Percentiles rank a stretch among this genome's conserved stretches.
Evolutionary conservation across 2,113 vertebrate genomes (phyloP).

Genomic region (Ancistrus triradiatus): DNA sequence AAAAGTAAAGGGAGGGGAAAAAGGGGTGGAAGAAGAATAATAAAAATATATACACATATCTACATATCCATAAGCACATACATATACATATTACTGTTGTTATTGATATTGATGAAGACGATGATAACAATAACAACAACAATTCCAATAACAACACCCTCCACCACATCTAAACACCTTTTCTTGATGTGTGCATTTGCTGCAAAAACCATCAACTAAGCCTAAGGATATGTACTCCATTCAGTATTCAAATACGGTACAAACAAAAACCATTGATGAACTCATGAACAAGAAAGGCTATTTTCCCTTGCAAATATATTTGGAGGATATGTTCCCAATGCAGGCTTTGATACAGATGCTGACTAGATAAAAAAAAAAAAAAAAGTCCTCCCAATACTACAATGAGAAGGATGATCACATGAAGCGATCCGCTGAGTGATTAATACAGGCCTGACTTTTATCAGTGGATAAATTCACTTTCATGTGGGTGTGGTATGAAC

Average conservation of each 20-base stretch:
- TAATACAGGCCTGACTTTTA: neutral
- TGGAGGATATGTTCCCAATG: neutral
- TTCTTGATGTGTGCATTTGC: neutral
- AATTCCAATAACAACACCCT: too few relatives aligned
- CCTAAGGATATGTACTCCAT: neutral
- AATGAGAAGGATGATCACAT: neutral
- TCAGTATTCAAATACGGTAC: neutral
- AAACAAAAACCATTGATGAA: neutral
- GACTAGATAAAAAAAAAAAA: neutral
- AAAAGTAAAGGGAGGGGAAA: too few relatives aligned
- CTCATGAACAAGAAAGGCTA: neutral
- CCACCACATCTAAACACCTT: too few relatives aligned
- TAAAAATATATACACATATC: too few relatives aligned
- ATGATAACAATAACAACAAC: too few relatives aligned
- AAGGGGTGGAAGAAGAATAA: too few relatives aligned
- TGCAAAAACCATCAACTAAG: neutral
- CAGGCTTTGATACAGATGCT: neutral
- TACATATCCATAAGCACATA: too few relatives aligned
- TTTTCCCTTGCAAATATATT: neutral
- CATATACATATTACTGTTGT: too few relatives aligned
- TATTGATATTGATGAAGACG: too few relatives aligned
- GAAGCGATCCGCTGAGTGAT: neutral
- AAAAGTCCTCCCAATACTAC: neutral
- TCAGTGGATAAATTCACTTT: neutral
- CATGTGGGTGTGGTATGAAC: constrained; percentile 1